A percentile compares a stretch with the other conserved stretches of the same genome.
phyloP scores from a whole-genome alignment of 2,888 invertebrate genomes.

The Polydrusus cervinus region DNA sequence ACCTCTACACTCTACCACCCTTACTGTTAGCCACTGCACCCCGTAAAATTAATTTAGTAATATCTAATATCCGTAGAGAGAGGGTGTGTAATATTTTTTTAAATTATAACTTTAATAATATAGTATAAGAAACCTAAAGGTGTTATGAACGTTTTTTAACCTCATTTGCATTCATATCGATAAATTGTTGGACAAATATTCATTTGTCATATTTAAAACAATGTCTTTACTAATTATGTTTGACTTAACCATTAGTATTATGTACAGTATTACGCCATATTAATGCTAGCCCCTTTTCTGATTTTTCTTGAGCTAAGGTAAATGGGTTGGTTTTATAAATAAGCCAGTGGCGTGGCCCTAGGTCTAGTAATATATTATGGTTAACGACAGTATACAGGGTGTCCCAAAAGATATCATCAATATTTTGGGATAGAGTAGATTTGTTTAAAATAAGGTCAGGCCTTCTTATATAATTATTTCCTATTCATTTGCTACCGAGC shows the following conservation, averaged over 20 bases:
- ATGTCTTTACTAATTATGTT: slow-evolving; percentile 33
- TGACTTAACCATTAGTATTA: slow-evolving; percentile 33
- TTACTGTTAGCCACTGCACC: too few relatives aligned
- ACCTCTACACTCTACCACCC: too few relatives aligned
- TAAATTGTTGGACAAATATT: slow-evolving; percentile 32
- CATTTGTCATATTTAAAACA: slow-evolving; percentile 32
- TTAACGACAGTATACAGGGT: too few relatives aligned
- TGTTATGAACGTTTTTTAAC: not conserved
- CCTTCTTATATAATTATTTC: too few relatives aligned
- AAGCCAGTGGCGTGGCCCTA: slow-evolving; percentile 16
- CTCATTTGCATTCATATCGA: slow-evolving; percentile 3
- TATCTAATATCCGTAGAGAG: too few relatives aligned
- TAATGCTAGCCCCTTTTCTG: slow-evolving; percentile 6
- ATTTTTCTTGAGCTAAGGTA: slow-evolving; percentile 16
- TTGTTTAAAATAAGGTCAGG: too few relatives aligned
- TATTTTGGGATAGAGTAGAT: too few relatives aligned
- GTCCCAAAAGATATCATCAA: too few relatives aligned
- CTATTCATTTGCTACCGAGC: too few relatives aligned
- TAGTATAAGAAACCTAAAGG: not conserved
- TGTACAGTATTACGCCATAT: slow-evolving; percentile 13
- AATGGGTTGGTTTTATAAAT: slow-evolving; percentile 16
- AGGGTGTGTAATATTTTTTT: too few relatives aligned
- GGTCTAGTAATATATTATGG: not conserved
- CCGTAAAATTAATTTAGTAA: too few relatives aligned
- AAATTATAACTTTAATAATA: not conserved